Base-by-base conservation (phyloP, 1,140 invertebrate genomes). In the Sesamia nonagrioides region DNA sequence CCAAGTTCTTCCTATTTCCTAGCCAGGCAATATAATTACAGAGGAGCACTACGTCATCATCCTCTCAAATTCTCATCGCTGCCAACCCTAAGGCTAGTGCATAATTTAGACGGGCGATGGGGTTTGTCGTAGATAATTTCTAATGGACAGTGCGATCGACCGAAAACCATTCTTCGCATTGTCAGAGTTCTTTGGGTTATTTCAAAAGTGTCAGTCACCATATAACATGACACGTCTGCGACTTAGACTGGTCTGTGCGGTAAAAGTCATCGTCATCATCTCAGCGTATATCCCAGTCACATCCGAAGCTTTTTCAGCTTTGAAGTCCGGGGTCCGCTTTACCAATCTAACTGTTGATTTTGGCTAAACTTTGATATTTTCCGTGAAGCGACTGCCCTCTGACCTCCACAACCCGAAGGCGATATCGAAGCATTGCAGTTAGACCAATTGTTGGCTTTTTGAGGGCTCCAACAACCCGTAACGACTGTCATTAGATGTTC, bases 101-200 rank as follows among this genome's bases (percentile, higher is more conserved):
- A 73, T 73, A 56, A 56, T 73, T 73, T 17, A 68, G 17, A 35
- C 54, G 54, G 9, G 18, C 13, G 45, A 73, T 73, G 60, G 71
- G 71, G 71, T 73, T 73, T n/a, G 71, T 58, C 52, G 52, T 37
- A 5, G n/a, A 17, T 58, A 35, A 58, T 73, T 73, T 73, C 71
- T 73, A 27, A 73, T 73, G 37, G 37, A 58, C 71, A 21, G 33
- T 6, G 8, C 27, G 50, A 48, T 21, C 9, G 40, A 69, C n/a
- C n/a, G 33, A 61, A 8, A 37, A 1, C 8, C 2, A 15, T 73
- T 73, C 54, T 58, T 60, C 48, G 68, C 35, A 71, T 11, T 37
- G 21, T 54, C 48, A 6, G 40, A 71, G 52, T 71, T 71, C 68
- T 71, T 45, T 66, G 35, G 9, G 48, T 71, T 37, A 45, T 68